Percentiles rank a stretch among this genome's conserved stretches.
phyloP scores from a whole-genome alignment of 2,113 vertebrate genomes.

The Electrona antarctica region DNA sequence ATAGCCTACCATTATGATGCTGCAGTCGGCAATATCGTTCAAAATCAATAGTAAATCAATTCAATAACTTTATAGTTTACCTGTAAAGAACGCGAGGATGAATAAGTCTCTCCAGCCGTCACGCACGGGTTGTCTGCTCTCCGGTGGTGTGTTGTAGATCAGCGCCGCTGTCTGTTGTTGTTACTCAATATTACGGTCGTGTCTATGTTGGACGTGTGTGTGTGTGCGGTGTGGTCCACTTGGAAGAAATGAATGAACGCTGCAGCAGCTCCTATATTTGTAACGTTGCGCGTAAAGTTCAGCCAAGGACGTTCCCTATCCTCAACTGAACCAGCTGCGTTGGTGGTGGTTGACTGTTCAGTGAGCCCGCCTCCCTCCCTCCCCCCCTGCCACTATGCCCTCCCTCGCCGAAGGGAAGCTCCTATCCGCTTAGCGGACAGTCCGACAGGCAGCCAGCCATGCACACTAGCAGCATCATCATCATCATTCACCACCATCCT shows the following conservation, averaged over 20 bases:
- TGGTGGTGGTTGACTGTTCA: not conserved
- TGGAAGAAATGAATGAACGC: slow-evolving; percentile 45
- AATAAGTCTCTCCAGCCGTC: no score
- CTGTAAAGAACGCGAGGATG: no score
- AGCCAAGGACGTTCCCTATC: slow-evolving; percentile 75
- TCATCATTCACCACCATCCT: slow-evolving; percentile 16
- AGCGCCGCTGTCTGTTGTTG: slow-evolving; percentile 20
- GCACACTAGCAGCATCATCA: slow-evolving; percentile 29
- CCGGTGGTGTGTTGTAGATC: no score
- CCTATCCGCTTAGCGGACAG: slow-evolving; percentile 24
- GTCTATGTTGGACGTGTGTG: slow-evolving; percentile 24
- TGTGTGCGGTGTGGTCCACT: slow-evolving; percentile 68
- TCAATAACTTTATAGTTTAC: no score
- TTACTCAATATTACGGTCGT: slow-evolving; percentile 56
- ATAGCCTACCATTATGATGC: no score
- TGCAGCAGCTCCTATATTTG: slow-evolving; percentile 77
- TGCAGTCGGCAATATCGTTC: no score
- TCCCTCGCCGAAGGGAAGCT: slow-evolving; percentile 44
- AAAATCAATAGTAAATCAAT: no score
- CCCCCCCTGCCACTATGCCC: slow-evolving; percentile 22
- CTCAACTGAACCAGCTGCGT: slow-evolving; percentile 71
- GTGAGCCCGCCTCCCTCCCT: slow-evolving; percentile 37
- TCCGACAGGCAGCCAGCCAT: slow-evolving; percentile 30
- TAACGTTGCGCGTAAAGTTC: slow-evolving; percentile 73
- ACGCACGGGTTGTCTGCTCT: no score